Evolutionary conservation across 2,797 vertebrate species (phyloP), one percentile per base, ranked within the genome.

Genomic region (Anomalospiza imberbis): DNA sequence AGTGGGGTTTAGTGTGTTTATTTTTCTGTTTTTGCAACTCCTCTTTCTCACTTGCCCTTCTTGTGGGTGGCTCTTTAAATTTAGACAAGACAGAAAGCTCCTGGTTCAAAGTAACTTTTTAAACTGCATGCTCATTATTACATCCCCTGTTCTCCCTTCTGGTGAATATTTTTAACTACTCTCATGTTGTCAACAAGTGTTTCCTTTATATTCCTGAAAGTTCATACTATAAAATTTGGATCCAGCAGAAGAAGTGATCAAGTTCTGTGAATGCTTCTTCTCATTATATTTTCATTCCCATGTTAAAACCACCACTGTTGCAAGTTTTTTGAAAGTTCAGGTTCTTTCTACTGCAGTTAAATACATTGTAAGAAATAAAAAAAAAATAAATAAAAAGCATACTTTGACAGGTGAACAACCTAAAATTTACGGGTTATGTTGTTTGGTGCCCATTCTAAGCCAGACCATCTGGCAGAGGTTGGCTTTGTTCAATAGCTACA

Each of bases 121-220:
- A 8, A 70, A 73, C 44, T 60, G 63, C 1, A 0, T 54, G 34
- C 22, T 91, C 0, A 0, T 62, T 80, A 31, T 25, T 86, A 5
- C 24, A 77, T 67, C 55, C 53, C 34, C 48, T 84, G 10, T 50
- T 84, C 13, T 31, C 85, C 75, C 21, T 87, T 76, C 28, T 93
- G 53, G 45, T 77, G 15, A 51, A 42, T 79, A 70, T 87, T 87
- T 92, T 96, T 82, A 85, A 65, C 54, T 93, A 67, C 28, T 66
- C 26, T 66, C 34, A 15, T 29, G 50, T 72, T 88, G 65, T 68
- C 74, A 83, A 20, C 21, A 38, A 85, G 28, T n/a, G 21, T 71
- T 79, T 73, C 36, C 31, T 70, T 85, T 61, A 77, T n/a, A 77
- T 57, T 93, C 34, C 45, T 72, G 17, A 62, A 85, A 66, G 50